Evolutionary conservation across 2,888 invertebrate species (phyloP).

Genomic region (Athalia rosae): DNA sequence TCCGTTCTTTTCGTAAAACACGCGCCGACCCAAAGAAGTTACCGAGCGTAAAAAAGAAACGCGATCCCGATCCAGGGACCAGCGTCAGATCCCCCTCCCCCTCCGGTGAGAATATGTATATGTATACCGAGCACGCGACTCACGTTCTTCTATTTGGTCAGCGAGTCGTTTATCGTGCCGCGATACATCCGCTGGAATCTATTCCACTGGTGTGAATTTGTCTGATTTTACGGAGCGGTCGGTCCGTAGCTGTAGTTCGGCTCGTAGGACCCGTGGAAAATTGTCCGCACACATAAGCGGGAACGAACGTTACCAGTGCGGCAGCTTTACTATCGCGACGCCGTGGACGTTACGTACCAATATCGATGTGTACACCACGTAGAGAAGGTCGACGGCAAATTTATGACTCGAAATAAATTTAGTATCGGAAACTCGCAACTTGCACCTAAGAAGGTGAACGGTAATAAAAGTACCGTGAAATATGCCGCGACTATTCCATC

Average conservation of each 20-base stretch:
- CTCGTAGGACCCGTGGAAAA: background rate
- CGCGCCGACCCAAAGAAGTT: too few species aligned
- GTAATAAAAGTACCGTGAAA: slow-evolving; percentile 50
- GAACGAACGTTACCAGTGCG: background rate
- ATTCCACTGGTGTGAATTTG: slow-evolving; percentile 42
- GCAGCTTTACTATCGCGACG: too few species aligned
- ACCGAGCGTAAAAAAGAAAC: too few species aligned
- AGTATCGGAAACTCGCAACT: slow-evolving; percentile 54
- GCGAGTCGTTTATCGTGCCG: slow-evolving; percentile 24
- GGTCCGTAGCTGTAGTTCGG: slow-evolving; percentile 13
- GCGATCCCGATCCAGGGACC: too few species aligned
- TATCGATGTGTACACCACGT: background rate
- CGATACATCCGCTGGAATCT: slow-evolving; percentile 23
- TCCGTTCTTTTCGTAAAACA: too few species aligned
- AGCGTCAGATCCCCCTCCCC: too few species aligned
- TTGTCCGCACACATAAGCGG: too few species aligned
- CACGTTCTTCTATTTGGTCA: slow-evolving; percentile 14
- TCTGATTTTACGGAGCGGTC: slow-evolving; percentile 36
- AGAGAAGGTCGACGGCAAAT: slow-evolving; percentile 49
- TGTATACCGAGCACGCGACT: slow-evolving; percentile 1
- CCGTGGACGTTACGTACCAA: slow-evolving; percentile 7
- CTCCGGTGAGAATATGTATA: background rate
- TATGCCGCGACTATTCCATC: slow-evolving; percentile 28
- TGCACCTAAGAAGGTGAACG: slow-evolving; percentile 47
- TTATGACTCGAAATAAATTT: slow-evolving; percentile 55